Evolutionary conservation across 2,888 invertebrate species (phyloP), one percentile per base, ranked within the genome.

Genomic region (Deilephila porcellus): DNA sequence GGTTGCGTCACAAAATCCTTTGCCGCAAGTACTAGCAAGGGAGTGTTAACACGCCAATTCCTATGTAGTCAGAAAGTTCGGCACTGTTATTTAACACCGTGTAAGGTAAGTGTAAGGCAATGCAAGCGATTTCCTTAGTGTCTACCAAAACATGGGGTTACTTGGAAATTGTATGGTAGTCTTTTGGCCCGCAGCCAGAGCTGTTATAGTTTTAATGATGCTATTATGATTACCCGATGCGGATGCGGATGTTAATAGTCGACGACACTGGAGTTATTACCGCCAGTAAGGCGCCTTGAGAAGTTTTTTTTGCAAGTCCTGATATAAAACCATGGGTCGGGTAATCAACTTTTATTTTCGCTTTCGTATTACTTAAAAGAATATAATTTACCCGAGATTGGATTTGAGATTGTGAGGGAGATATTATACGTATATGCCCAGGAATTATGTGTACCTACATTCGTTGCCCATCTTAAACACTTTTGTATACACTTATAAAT

Each of bases 1-100:
- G 67, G 25, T 52, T 67, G 45, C 67, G 67, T 52, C 45, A 37
- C 37, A 25, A 67, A 67, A 67, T 67, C 67, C 52, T 67, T 67
- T 20, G 17, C 52, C 17, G 14, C 52, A 25, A 52, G 25, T 14
- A 25, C 67, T 4, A 56, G 19, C 64, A 67, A 67, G 67, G 67
- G 67, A 67, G 25, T 67, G 67, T 52, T 67, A 67, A 67, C 67
- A 67, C 45, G 25, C 67, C 67, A 52, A 67, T 52, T 45, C 45
- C 52, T 25, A 45, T 67, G 52, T 64, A 37, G 64, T 52, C 52
- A 67, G 67, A 67, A 67, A 52, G 67, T 52, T 67, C 17, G 52
- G 17, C 25, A 25, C 25, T 25, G 52, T 52, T 67, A 52, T 67
- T 67, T 52, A 67, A 67, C 52, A 25, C 45, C 67, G 25, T 3